A percentile compares a stretch with the other conserved stretches of the same genome.
phyloP scores from a whole-genome alignment of 2,797 vertebrate genomes.

The Poeciliopsis gracilis region DNA sequence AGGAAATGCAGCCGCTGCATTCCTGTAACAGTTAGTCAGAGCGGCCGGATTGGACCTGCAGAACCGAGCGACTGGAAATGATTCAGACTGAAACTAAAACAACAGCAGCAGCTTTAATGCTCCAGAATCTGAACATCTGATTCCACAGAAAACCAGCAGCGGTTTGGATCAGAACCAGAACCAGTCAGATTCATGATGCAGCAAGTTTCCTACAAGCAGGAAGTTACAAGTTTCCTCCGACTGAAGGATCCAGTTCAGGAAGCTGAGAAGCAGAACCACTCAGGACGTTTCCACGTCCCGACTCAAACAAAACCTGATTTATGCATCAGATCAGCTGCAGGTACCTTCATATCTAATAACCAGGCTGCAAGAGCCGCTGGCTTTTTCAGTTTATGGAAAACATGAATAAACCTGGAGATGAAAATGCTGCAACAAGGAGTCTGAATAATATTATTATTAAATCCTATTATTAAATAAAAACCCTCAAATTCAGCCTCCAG shows the following conservation, averaged over 20 bases:
- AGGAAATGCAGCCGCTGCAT: constrained; percentile 46
- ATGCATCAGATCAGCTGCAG: too few species aligned
- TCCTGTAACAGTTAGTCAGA: constrained; percentile 60
- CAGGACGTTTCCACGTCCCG: not conserved
- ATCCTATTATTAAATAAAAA: too few species aligned
- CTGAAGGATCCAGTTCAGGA: not conserved
- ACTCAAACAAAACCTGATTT: too few species aligned
- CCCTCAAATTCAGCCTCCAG: too few species aligned
- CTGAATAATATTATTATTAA: too few species aligned
- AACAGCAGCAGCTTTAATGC: not conserved
- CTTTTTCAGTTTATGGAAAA: too few species aligned
- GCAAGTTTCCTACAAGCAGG: not conserved
- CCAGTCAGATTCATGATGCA: not conserved
- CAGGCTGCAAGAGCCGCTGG: too few species aligned
- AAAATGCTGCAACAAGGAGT: not conserved
- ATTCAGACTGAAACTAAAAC: not conserved
- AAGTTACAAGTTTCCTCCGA: not conserved
- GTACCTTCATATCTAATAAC: not conserved
- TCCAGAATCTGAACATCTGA: not conserved
- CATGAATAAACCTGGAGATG: not conserved
- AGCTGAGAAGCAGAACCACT: not conserved
- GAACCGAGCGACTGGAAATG: not conserved
- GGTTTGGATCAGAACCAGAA: too few species aligned
- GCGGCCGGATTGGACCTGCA: constrained; percentile 6
- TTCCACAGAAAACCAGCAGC: not conserved